Conservation (phyloP, 1,140 invertebrate species). For the Drepana arcuata region DNA sequence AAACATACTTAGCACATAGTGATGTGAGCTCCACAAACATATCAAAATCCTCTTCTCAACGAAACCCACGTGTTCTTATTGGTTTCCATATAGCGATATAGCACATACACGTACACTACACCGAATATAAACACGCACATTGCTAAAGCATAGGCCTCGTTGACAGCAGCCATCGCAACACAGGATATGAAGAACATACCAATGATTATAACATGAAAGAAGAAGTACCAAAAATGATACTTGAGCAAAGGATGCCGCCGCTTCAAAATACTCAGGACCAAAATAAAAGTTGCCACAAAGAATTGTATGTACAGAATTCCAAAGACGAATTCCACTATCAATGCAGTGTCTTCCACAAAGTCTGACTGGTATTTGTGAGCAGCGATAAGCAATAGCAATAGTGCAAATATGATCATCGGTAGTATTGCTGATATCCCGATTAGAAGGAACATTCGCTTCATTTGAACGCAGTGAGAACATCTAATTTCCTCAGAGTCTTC, state of each 20-base stretch:
- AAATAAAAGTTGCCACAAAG: slow-evolving; percentile 28
- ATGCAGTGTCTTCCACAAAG: slow-evolving; percentile 9
- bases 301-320: slow-evolving; percentile 36
- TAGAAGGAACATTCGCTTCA: slow-evolving; percentile 26
- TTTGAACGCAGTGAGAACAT: slow-evolving; percentile 27
- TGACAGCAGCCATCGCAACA: slow-evolving; percentile 25
- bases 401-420: slow-evolving; percentile 32
- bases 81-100: slow-evolving; percentile 21
- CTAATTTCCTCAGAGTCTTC: slow-evolving; percentile 26
- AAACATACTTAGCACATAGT: too few relatives aligned
- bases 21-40: too few relatives aligned
- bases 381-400: slow-evolving; percentile 20
- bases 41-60: slow-evolving; percentile 19
- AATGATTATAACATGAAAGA: slow-evolving; percentile 32
- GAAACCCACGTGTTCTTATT: slow-evolving; percentile 14
- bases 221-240: slow-evolving; percentile 32
- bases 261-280: slow-evolving; percentile 29
- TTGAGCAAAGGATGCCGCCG: slow-evolving; percentile 21
- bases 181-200: slow-evolving; percentile 23
- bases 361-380: slow-evolving; percentile 7
- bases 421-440: slow-evolving; percentile 31
- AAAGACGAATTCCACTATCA: slow-evolving; percentile 32
- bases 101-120: slow-evolving; percentile 18
- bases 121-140: slow-evolving; percentile 12
- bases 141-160: slow-evolving; percentile 21